Percentiles rank a stretch among this genome's conserved stretches.
Evolutionary conservation across 2,888 invertebrate species (phyloP).

Genomic region (Eubasilissa splendida): DNA sequence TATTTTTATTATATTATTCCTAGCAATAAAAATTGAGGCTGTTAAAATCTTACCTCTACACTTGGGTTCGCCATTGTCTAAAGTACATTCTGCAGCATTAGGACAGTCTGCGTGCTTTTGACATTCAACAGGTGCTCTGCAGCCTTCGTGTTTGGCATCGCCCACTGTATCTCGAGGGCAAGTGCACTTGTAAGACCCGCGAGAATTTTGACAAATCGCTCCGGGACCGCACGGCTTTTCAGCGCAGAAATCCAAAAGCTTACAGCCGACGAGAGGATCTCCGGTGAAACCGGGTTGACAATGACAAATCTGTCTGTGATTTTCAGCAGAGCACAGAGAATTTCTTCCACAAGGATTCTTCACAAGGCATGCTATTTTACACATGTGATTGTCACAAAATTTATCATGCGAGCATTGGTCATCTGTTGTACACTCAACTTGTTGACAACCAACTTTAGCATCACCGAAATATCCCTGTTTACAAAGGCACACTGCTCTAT

Average conservation of each 20-base stretch:
- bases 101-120: slow-evolving; percentile 86
- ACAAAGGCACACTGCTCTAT: slow-evolving; percentile 84
- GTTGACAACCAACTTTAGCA: slow-evolving; percentile 84
- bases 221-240: slow-evolving; percentile 86
- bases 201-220: slow-evolving; percentile 84
- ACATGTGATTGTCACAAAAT: slow-evolving; percentile 86
- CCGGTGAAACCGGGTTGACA: slow-evolving; percentile 93
- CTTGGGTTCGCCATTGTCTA: slow-evolving; percentile 81
- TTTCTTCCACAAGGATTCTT: slow-evolving; percentile 90
- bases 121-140: slow-evolving; percentile 87
- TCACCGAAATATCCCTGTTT: slow-evolving; percentile 87
- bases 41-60: slow-evolving; percentile 75
- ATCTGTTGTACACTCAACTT: slow-evolving; percentile 82
- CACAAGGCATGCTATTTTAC: slow-evolving; percentile 88
- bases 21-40: slow-evolving; percentile 6
- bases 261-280: slow-evolving; percentile 81
- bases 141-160: slow-evolving; percentile 88
- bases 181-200: slow-evolving; percentile 85
- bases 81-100: slow-evolving; percentile 82
- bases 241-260: slow-evolving; percentile 84
- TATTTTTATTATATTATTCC: not conserved
- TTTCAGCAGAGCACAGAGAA: slow-evolving; percentile 88
- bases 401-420: slow-evolving; percentile 87
- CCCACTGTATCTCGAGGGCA: slow-evolving; percentile 88
- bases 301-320: slow-evolving; percentile 81